Conservation (phyloP, 30 jellyfish, hydroid and myxozoan species). For the Mastigias papua region DNA sequence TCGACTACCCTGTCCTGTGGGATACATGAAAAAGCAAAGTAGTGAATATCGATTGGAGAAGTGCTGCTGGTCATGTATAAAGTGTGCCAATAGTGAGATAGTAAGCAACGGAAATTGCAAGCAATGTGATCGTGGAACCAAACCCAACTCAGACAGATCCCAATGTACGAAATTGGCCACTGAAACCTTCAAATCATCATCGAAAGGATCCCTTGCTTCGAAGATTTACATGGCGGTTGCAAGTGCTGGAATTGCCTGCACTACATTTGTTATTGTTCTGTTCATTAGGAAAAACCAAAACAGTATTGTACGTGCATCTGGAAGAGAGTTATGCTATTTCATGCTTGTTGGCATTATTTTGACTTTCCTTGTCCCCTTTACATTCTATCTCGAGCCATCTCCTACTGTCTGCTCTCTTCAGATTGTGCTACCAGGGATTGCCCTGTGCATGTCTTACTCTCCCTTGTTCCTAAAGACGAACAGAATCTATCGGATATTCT, state of each 20-base stretch:
- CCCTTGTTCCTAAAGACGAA: conserved; percentile 87
- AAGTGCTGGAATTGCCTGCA: conserved; percentile 60
- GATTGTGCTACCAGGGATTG: conserved; percentile 82
- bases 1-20: conserved; percentile 76
- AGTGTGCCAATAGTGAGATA: conserved; percentile 57
- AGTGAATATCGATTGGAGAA: conserved; percentile 28
- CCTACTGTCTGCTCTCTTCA: conserved; percentile 64
- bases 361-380: conserved; percentile 61
- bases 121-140: conserved; percentile 53
- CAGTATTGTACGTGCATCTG: conserved; percentile 83
- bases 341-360: conserved; percentile 79
- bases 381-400: conserved; percentile 68
- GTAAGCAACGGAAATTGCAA: conserved; percentile 65
- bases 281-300: conserved; percentile 59
- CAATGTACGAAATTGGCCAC: conserved; percentile 60
- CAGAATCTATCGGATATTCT: conserved; percentile 90
- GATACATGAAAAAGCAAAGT: conserved; percentile 38
- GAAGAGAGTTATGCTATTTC: conserved; percentile 86
- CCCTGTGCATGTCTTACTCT: conserved; percentile 81
- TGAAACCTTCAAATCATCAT: conserved; percentile 7
- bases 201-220: conserved; percentile 9
- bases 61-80: conserved; percentile 92
- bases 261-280: conserved; percentile 55
- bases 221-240: conserved; percentile 48
- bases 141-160: conserved; percentile 43